Evolutionary conservation across 2,113 vertebrate genomes (phyloP).

Genomic region (Mesocricetus auratus): DNA sequence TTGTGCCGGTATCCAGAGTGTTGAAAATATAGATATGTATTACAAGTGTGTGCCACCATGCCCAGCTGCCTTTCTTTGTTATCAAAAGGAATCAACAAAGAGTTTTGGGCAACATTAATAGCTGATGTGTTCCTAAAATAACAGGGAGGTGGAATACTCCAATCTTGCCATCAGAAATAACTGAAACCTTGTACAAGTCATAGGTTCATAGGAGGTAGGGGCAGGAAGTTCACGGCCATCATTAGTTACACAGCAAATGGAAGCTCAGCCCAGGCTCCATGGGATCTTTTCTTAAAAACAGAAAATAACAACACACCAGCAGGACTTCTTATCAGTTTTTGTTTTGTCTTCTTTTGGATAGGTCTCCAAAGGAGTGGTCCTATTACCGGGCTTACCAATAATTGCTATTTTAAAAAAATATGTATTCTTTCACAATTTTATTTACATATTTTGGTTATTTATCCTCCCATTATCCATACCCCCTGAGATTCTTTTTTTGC

Average conservation of each 20-base stretch:
- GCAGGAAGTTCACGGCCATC: background rate
- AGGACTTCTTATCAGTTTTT: background rate
- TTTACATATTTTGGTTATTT: background rate
- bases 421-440: background rate
- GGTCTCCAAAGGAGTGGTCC: background rate
- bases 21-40: too few relatives aligned
- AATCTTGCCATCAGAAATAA: too few relatives aligned
- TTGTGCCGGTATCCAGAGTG: too few relatives aligned
- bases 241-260: background rate
- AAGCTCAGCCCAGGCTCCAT: background rate
- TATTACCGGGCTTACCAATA: background rate
- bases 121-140: too few relatives aligned
- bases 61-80: too few relatives aligned
- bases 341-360: background rate
- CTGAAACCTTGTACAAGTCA: too few relatives aligned
- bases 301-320: background rate
- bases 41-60: too few relatives aligned
- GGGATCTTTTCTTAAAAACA: background rate
- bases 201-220: too few relatives aligned
- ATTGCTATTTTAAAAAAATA: background rate
- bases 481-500: too few relatives aligned
- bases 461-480: background rate
- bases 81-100: too few relatives aligned
- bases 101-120: too few relatives aligned
- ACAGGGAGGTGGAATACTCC: too few relatives aligned